Evolutionary conservation across 2,888 invertebrate genomes (phyloP).

Genomic region (Dilophus febrilis): DNA sequence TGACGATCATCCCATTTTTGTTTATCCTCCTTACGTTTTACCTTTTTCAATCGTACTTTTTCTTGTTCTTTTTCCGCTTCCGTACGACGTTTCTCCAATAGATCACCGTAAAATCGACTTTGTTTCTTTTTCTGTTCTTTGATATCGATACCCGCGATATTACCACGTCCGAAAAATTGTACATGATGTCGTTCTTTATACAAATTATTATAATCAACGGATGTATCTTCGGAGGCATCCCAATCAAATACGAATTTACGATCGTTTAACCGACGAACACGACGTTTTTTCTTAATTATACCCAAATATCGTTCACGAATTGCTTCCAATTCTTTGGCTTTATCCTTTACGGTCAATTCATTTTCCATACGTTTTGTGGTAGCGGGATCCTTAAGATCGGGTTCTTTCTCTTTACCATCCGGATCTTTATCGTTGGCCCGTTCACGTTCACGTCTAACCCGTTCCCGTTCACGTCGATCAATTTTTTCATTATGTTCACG

Average conservation of each 20-base stretch:
- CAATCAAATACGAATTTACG: constrained; percentile 99
- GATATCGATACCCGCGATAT: constrained; percentile 95
- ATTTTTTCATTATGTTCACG: constrained; percentile 33
- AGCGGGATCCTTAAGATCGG: constrained; percentile 34
- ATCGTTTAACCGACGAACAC: constrained; percentile 88
- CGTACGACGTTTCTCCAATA: constrained; percentile 86
- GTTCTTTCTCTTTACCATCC: constrained; percentile 49
- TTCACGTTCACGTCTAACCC: constrained; percentile 10
- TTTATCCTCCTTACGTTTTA: constrained; percentile 90
- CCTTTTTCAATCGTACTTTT: constrained; percentile 77
- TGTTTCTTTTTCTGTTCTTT: constrained; percentile 92
- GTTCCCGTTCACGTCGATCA: constrained; percentile 15
- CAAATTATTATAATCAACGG: constrained; percentile 89
- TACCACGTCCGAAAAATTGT: constrained; percentile 95
- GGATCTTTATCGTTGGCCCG: constrained; percentile 34
- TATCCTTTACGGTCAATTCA: constrained; percentile 49
- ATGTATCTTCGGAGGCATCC: constrained; percentile 98
- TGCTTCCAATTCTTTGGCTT: constrained; percentile 84
- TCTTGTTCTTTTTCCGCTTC: constrained; percentile 96
- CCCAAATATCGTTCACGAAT: constrained; percentile 93
- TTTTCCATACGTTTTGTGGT: constrained; percentile 21
- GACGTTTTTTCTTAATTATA: constrained; percentile 77
- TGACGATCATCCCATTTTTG: constrained; percentile 98
- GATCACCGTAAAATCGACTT: constrained; percentile 90
- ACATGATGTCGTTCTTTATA: constrained; percentile 96